Evolutionary conservation across 2,113 vertebrate genomes (phyloP), one percentile per base, ranked within the genome.

Genomic region (Pholis gunnellus): DNA sequence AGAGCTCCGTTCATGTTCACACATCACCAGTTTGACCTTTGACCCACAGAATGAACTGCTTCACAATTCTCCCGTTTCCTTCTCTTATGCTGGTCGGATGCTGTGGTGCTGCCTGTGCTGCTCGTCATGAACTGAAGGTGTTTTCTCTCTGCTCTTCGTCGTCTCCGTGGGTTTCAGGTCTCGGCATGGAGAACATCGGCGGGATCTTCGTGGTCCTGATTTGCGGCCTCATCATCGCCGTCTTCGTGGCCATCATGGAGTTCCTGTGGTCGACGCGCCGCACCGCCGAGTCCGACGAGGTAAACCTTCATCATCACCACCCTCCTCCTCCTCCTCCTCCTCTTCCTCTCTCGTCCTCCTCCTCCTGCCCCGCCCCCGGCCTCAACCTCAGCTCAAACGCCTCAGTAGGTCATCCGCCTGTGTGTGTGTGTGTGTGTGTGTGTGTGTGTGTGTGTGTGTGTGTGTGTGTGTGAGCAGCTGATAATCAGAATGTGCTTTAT

Each of bases 121-220:
- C 29, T 31, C 29, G 29, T 31, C 29, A 31, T 31, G 2, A 31
- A 2, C 3, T 31, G 29, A n/a, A n/a, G n/a, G n/a, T n/a, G n/a
- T n/a, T n/a, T n/a, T 31, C 42, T 15, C 44, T 50, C 42, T 44
- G 42, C 42, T 44, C 2, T 46, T 5, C 44, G 44, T 46, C 13
- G 14, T 40, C 44, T 46, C 13, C 11, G 46, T 9, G 20, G n/a
- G n/a, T 15, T 15, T 81, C 87, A 95, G 95, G 95, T 54, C 83
- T 98, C 63, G 97, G 97, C 36, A 97, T 98, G 97, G 97, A 97
- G 92, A 98, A 98, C 88, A 98, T 98, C 1, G 97, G 97, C 0
- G 97, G 97, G 25, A 98, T 98, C 71, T 98, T 98, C 13, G 97
- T 98, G 48, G 97, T 98, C 63, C 94, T 98, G 72, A 97, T 98